These are phyloP conservation scores for Cephonodes hylas DNA, from an alignment of 2,888 invertebrate genomes.

Conservation along the genomic window DNA sequence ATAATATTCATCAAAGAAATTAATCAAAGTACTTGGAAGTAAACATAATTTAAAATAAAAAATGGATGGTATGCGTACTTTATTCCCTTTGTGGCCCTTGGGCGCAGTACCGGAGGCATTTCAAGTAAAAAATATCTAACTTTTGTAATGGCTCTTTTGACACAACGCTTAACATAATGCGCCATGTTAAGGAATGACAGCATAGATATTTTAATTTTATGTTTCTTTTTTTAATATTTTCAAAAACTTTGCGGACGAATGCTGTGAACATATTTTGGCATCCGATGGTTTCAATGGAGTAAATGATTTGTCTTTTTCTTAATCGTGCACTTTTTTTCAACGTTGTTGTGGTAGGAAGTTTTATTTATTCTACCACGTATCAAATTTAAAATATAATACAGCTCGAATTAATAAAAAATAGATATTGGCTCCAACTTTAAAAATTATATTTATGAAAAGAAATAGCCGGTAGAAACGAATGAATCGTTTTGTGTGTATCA, in stretches of 20 bases:
- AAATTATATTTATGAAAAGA: neutral
- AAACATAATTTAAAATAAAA: neutral
- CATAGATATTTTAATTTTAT: neutral
- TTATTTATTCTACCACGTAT: no score
- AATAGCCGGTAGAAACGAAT: neutral
- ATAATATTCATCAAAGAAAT: constrained; percentile 5
- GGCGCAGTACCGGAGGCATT: neutral
- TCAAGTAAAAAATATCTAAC: constrained; percentile 4
- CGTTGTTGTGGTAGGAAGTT: no score
- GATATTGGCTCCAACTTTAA: neutral
- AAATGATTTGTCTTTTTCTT: no score
- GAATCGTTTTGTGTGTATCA: constrained; percentile 21
- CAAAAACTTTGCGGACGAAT: no score
- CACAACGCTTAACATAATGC: neutral
- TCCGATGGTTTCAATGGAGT: neutral
- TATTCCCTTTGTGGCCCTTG: constrained; percentile 6
- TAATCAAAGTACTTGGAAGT: neutral
- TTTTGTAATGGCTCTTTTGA: constrained; percentile 4
- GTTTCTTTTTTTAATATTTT: neutral
- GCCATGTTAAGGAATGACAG: neutral
- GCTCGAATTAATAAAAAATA: no score
- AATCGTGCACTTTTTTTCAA: no score
- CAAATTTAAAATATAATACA: no score
- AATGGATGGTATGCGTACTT: neutral
- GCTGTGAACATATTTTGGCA: no score